phyloP scores from a whole-genome alignment of 2,113 vertebrate genomes.

The Macroglossus sobrinus region DNA sequence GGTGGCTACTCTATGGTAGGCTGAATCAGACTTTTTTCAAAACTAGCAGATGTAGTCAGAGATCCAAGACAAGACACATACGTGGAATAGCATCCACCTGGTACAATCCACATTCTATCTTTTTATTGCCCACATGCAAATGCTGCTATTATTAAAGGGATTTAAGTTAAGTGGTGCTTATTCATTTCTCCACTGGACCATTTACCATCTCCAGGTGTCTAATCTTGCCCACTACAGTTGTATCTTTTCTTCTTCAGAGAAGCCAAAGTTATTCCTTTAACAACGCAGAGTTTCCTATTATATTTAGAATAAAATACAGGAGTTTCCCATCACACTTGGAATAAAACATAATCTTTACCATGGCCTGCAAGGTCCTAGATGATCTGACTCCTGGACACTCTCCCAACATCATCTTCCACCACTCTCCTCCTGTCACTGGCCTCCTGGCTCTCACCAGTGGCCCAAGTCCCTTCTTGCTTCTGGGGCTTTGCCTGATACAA shows the following conservation, averaged over 20 bases:
- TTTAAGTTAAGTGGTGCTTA: neutral
- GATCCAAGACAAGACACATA: neutral
- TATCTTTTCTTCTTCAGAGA: neutral
- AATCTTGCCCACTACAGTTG: rapidly evolving
- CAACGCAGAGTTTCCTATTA: neutral
- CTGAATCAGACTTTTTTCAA: neutral
- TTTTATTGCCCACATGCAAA: neutral
- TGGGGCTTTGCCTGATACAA: neutral
- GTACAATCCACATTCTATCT: neutral
- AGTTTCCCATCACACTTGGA: neutral
- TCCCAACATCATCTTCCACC: too few relatives aligned
- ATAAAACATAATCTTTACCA: neutral
- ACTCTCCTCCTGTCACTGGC: neutral
- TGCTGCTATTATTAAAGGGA: neutral
- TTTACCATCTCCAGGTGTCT: neutral
- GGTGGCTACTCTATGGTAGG: neutral
- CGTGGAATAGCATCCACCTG: neutral
- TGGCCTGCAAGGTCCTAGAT: neutral
- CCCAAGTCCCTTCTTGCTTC: neutral
- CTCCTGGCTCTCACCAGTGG: neutral
- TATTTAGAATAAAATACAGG: neutral
- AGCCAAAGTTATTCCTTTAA: neutral
- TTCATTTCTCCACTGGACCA: neutral
- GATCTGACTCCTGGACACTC: neutral
- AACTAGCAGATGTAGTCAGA: neutral